A percentile compares a stretch with the other conserved stretches of the same genome.
Evolutionary conservation across 2,797 vertebrate species (phyloP).

Genomic region (Setipinna tenuifilis): DNA sequence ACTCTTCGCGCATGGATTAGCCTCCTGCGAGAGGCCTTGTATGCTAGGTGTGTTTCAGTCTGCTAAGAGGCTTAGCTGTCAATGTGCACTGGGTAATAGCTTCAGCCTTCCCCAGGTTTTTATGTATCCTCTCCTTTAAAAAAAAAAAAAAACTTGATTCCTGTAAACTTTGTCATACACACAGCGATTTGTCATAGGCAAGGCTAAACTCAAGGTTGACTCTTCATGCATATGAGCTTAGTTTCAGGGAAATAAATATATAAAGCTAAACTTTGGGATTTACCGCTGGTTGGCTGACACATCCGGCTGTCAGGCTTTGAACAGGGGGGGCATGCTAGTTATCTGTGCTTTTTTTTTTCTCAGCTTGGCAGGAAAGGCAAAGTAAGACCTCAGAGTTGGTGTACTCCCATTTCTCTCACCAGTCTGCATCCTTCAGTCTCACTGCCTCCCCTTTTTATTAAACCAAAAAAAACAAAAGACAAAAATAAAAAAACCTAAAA

Average conservation of each 20-base stretch:
- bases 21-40: slow-evolving; percentile 67
- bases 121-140: slow-evolving; percentile 3
- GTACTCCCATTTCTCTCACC: background rate
- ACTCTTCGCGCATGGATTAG: slow-evolving; percentile 73
- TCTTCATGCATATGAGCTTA: slow-evolving; percentile 64
- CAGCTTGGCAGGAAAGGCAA: background rate
- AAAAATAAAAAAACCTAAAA: no score
- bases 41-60: slow-evolving; percentile 76
- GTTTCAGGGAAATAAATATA: slow-evolving; percentile 40
- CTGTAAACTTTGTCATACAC: slow-evolving; percentile 69
- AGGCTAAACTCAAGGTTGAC: slow-evolving; percentile 71
- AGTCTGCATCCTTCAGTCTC: background rate
- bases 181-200: slow-evolving; percentile 68
- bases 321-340: slow-evolving; percentile 43
- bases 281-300: slow-evolving; percentile 49
- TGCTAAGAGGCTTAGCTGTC: slow-evolving; percentile 76
- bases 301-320: slow-evolving; percentile 33
- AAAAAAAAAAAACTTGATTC: slow-evolving; percentile 47
- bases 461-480: background rate
- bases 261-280: slow-evolving; percentile 58
- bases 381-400: background rate
- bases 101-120: slow-evolving; percentile 67
- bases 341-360: background rate
- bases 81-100: slow-evolving; percentile 74
- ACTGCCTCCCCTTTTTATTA: background rate